These are phyloP conservation scores for Pseudomyrmex sp. DNA, from an alignment of 1,140 invertebrate species.

Conservation along the genomic window DNA sequence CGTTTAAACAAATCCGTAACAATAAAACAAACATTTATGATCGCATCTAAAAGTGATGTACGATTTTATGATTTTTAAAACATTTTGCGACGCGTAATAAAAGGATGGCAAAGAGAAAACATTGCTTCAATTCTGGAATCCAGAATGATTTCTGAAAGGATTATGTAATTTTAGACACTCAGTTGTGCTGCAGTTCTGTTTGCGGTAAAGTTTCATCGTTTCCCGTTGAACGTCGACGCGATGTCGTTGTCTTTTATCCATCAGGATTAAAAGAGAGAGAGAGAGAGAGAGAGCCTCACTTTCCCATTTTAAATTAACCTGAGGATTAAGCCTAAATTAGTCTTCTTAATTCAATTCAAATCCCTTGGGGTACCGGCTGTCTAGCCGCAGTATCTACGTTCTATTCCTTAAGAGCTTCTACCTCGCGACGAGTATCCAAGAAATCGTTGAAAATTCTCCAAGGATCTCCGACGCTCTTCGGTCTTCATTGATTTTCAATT, in stretches of 20 bases:
- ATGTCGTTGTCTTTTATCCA: slow-evolving; percentile 68
- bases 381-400: slow-evolving; percentile 52
- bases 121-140: slow-evolving; percentile 6
- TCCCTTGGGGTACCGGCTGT: slow-evolving; percentile 52
- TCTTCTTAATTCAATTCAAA: slow-evolving; percentile 75
- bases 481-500: slow-evolving; percentile 17
- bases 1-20: too few relatives aligned
- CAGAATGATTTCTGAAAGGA: not conserved
- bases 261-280: slow-evolving; percentile 50
- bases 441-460: slow-evolving; percentile 32
- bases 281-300: slow-evolving; percentile 27
- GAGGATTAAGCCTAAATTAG: slow-evolving; percentile 72
- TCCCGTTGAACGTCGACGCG: slow-evolving; percentile 30
- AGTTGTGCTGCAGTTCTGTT: slow-evolving; percentile 12
- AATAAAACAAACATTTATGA: not conserved
- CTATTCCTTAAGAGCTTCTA: not conserved
- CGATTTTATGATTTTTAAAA: too few relatives aligned
- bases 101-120: not conserved
- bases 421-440: not conserved
- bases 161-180: slow-evolving; percentile 24
- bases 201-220: slow-evolving; percentile 43
- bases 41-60: not conserved
- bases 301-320: slow-evolving; percentile 72
- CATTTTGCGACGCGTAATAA: too few relatives aligned
- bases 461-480: not conserved